phyloP scores from a whole-genome alignment of 2,113 vertebrate species.

The Muntiacus muntjak region DNA sequence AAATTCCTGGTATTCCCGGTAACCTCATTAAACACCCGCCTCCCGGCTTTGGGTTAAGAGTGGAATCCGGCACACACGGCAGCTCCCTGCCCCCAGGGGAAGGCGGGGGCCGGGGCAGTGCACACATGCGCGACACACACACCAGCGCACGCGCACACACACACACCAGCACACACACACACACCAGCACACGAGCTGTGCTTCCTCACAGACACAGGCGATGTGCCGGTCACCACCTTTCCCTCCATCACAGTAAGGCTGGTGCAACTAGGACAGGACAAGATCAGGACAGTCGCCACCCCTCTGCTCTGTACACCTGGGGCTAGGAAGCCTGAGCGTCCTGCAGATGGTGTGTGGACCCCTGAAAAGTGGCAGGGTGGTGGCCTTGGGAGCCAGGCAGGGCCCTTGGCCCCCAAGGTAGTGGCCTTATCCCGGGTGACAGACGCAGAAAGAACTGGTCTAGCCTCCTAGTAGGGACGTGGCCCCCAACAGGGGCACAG shows the following conservation, averaged over 20 bases:
- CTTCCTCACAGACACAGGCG: background rate
- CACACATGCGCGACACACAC: background rate
- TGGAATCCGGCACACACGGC: rapidly evolving
- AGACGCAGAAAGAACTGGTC: background rate
- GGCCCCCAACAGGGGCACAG: too few relatives aligned
- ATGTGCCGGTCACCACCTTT: rapidly evolving
- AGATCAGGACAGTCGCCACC: rapidly evolving
- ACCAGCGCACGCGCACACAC: background rate
- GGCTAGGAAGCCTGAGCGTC: background rate
- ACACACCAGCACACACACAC: too few relatives aligned
- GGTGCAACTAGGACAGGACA: background rate
- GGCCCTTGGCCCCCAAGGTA: background rate
- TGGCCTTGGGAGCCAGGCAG: background rate
- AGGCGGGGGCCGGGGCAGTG: background rate
- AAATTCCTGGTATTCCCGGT: rapidly evolving
- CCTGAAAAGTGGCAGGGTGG: rapidly evolving
- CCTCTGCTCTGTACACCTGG: rapidly evolving
- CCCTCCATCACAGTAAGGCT: background rate
- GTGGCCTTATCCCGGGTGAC: background rate
- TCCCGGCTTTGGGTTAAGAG: background rate
- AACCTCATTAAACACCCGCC: background rate
- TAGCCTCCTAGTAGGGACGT: too few relatives aligned
- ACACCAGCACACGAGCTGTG: rapidly evolving
- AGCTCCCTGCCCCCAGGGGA: background rate
- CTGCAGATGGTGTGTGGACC: too few relatives aligned